A percentile compares a stretch with the other conserved stretches of the same genome.
Conservation (phyloP, 2,888 invertebrate genomes). For the Brenthis daphne region DNA sequence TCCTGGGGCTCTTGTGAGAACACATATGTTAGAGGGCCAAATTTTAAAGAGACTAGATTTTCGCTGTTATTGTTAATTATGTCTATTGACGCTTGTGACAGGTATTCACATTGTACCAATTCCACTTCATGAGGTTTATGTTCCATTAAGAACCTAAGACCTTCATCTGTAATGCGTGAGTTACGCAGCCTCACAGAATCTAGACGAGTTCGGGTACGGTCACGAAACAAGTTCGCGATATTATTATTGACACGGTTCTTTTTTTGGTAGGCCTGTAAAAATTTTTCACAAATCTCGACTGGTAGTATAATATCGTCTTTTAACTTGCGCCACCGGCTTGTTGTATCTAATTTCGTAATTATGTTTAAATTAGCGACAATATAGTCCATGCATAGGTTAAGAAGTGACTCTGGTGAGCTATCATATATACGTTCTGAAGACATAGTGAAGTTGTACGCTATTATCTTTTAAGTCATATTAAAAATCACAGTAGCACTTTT, state of each 20-base stretch:
- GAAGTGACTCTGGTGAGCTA: constrained; percentile 82
- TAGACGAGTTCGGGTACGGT: constrained; percentile 87
- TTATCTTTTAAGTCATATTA: constrained; percentile 44
- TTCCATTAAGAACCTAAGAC: constrained; percentile 86
- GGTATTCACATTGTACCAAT: constrained; percentile 86
- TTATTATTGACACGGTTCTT: constrained; percentile 83
- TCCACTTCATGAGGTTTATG: constrained; percentile 90
- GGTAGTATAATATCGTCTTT: constrained; percentile 85
- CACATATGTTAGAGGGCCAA: constrained; percentile 86
- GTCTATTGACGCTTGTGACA: constrained; percentile 85
- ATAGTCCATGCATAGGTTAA: constrained; percentile 84
- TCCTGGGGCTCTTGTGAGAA: constrained; percentile 75
- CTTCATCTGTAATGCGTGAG: constrained; percentile 87
- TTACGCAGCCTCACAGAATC: constrained; percentile 87
- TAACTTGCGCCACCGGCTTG: constrained; percentile 74
- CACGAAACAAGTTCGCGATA: constrained; percentile 87
- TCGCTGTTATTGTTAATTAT: constrained; percentile 86
- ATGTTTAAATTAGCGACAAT: constrained; percentile 84
- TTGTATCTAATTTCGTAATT: constrained; percentile 78
- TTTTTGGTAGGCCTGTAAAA: constrained; percentile 83
- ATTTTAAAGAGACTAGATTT: constrained; percentile 86
- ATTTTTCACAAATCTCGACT: constrained; percentile 87
- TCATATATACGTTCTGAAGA: constrained; percentile 56
- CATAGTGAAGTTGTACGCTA: constrained; percentile 51
- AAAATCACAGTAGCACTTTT: constrained; percentile 49